Base-by-base conservation (phyloP, 2,888 invertebrate genomes). In the Hartigia nigra region DNA sequence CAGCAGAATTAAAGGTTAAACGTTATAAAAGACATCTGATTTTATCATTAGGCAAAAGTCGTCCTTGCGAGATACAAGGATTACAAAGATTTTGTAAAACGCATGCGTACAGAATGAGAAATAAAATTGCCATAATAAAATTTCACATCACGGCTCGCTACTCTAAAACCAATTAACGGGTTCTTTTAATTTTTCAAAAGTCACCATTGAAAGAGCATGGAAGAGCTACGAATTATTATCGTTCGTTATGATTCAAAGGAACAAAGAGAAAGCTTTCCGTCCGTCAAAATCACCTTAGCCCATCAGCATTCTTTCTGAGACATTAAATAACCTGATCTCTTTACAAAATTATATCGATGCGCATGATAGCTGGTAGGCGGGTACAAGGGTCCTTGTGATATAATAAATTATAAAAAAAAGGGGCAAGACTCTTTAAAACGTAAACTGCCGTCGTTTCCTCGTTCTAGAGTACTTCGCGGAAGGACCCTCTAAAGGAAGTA, bases 71-170 rank as follows among this genome's bases (percentile, higher is more conserved):
- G 23, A 55, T 55, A 0, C 55, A 23, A 23, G 9, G 55, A 23
- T 55, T 55, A 55, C 55, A 23, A 55, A 55, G 23, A 23, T 55
- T 55, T 23, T 23, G 23, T 23, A 23, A 55, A 23, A 23, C 23
- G 55, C 55, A 23, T 5, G 55, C 5, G 23, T 23, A 55, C 55
- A 23, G 23, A 55, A 55, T 55, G 55, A 55, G 55, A 55, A 70
- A 39, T 23, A 12, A 76, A 78, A 78, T 78, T 78, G 74, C 70
- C n/a, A 76, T 78, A 74, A 78, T 78, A 35, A 75, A 74, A 75
- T 70, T 75, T 31, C 39, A 31, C 35, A 31, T 75, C 75, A 31
- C 12, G n/a, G 34, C 32, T 31, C 69, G 31, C n/a, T 72, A 32
- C 70, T 36, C 36, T 37, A 11, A 32, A 39, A 31, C 14, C 76